These are phyloP conservation scores for Stichopus chloronotus DNA, from an alignment of 35 echinoderm and acorn worm species.

Conservation along the genomic window DNA sequence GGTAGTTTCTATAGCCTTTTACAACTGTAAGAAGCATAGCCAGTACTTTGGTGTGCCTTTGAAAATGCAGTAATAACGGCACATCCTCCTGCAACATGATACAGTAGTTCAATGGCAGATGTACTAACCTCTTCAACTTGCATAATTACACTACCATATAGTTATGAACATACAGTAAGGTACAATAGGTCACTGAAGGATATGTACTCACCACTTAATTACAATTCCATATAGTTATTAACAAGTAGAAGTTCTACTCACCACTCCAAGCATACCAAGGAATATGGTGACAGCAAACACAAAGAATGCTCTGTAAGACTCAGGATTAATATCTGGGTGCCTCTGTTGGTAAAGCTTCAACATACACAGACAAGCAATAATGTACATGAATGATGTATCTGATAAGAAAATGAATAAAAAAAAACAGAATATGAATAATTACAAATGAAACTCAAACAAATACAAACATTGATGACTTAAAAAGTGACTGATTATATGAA, in stretches of 20 bases:
- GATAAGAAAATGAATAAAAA: conserved; percentile 11
- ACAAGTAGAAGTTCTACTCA: conserved; percentile 55
- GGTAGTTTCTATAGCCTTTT: no score
- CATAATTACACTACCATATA: no score
- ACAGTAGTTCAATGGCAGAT: no score
- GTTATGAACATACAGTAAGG: no score
- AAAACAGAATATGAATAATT: background rate
- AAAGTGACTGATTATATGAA: background rate
- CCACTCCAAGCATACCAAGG: conserved; percentile 87
- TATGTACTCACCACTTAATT: no score
- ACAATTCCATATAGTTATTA: no score
- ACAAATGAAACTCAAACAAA: background rate
- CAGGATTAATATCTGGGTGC: conserved; percentile 94
- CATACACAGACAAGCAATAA: conserved; percentile 95
- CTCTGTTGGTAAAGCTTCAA: conserved; percentile 90
- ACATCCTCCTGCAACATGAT: no score
- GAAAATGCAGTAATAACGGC: no score
- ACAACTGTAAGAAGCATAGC: no score
- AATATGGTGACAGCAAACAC: conserved; percentile 80
- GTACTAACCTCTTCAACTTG: no score
- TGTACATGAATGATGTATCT: conserved; percentile 99
- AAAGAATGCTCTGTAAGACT: conserved; percentile 80
- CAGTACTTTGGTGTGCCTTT: no score
- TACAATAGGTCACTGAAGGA: no score
- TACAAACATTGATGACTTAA: background rate